Base-by-base conservation (phyloP, 2,113 vertebrate species). In the Herpailurus yagouaroundi region DNA sequence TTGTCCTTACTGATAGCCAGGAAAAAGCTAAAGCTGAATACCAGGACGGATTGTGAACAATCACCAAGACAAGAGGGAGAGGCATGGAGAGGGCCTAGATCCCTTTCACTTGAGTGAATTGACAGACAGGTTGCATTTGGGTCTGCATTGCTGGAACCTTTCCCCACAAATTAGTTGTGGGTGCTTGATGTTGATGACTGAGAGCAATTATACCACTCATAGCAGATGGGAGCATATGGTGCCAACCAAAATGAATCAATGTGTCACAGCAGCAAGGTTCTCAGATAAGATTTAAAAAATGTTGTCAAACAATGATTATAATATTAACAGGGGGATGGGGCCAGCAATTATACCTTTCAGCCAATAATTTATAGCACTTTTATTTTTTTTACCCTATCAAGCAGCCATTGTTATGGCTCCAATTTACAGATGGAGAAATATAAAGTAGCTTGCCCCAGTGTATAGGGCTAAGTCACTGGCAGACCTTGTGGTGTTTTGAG, bases 171-270 rank as follows among this genome's bases (percentile, higher is more conserved):
- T 97, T 80, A 98, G 88, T 92, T 36, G 7, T 60, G 50, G 91
- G 19, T 63, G 55, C 79, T 91, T 55, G 1, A 85, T 29, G 5
- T 73, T 89, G 69, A 92, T 74, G 88, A 90, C 87, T 69, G 50
- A 89, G 92, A 92, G 74, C 93, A 97, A 96, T 93, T 86, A 86
- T 4, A 15, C 48, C 71, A 41, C 48, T 94, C 90, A 69, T 64
- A 96, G 90, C 96, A 97, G 93, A 95, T 89, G 55, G 85, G 85
- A 98, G 90, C 77, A 95, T 33, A 95, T 69, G 80, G 66, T 90
- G 48, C 77, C 90, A 88, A 85, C 63, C 97, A 95, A 66, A 71
- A 96, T 48, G 76, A 79, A 96, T 96, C 81, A 25, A 5, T 29
- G 66, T 96, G 97, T 95, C 97, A 97, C 3, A 93, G 95, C 84